Evolutionary conservation across 2,888 invertebrate genomes (phyloP), one percentile per base, ranked within the genome.

Genomic region (Polydrusus cervinus): DNA sequence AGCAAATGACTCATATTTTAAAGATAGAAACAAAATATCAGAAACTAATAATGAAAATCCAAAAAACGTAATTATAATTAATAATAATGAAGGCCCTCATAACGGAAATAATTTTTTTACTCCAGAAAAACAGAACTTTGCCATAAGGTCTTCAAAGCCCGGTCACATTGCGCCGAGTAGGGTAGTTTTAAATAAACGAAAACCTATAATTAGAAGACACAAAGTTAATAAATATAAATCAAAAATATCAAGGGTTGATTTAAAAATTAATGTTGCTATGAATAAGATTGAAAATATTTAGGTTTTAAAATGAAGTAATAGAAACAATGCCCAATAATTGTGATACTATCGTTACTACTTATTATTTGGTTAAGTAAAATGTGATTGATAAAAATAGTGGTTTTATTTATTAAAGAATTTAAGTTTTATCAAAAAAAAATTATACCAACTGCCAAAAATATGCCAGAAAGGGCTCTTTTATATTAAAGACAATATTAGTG

Each of bases 11-110:
- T 8, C 53, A 11, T 2, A 51, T 51, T 53, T n/a, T n/a, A 30
- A 25, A 7, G 8, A 55, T 20, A 9, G 16, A 10, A 47, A 13
- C 18, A 14, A 40, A 43, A 20, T 9, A n/a, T n/a, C 25, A 30
- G 11, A 13, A 30, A 1, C n/a, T 30, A 7, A 13, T 3, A 53
- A 16, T 16, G 55, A 69, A 13, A 49, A 69, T 20, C 43, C 68
- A 11, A 72, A 72, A 60, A 72, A 66, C 34, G 57, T 72, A 0
- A 72, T 72, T 30, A 61, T 72, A 1, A 72, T 72, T 13, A 71
- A 71, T 43, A 64, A 53, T 25, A 71, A 64, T 20, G 49, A 71
- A n/a, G 55, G 67, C 1, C 18, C 34, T n/a, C 16, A 55, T 18
- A 67, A 67, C n/a, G 18, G 40, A 25, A 67, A 67, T 14, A 9